Evolutionary conservation across 2,113 vertebrate species (phyloP), one percentile per base, ranked within the genome.

Genomic region (Aspiorhynchus laticeps): DNA sequence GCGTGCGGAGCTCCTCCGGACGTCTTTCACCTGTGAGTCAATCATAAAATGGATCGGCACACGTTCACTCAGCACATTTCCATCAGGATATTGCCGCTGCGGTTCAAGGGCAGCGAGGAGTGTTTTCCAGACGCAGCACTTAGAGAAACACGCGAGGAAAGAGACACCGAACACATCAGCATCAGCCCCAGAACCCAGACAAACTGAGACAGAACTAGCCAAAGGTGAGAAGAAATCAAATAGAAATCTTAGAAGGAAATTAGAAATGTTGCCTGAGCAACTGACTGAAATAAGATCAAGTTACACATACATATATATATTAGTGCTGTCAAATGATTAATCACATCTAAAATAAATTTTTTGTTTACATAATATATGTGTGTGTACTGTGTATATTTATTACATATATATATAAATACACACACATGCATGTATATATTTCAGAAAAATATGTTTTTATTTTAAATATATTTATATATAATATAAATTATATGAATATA

Each of bases 21-120:
- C 28, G 31, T 43, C 46, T 83, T 46, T 83, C 36, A 36, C 21
- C 80, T 51, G 56, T 53, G 24, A 90, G 87, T 89, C 85, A 91
- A 88, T 92, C 85, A 87, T 38, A 87, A 86, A 87, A 91, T 92
- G 89, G 80, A 89, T 84, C 63, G 9, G 78, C 67, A 59, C 48
- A 8, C 56, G 56, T 59, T 59, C 56, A 17, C 56, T 59, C 56
- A 59, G 56, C 56, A 53, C 75, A 73, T 59, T 89, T 88, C 82
- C 88, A 88, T 90, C 87, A 86, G 33, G 80, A 88, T 89, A 90
- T 87, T 90, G 36, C 33, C 61, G 38, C 80, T 77, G 28, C 21
- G 15, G 36, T 74, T 83, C 65, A 69, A 83, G 89, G 86, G 90
- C 79, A 88, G 85, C 53, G 80, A 86, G 61, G 85, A 63, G 56